A percentile compares a stretch with the other conserved stretches of the same genome.
These are phyloP conservation scores for Spinus pinus DNA, from an alignment of 2,797 vertebrate species.

Conservation along the genomic window DNA sequence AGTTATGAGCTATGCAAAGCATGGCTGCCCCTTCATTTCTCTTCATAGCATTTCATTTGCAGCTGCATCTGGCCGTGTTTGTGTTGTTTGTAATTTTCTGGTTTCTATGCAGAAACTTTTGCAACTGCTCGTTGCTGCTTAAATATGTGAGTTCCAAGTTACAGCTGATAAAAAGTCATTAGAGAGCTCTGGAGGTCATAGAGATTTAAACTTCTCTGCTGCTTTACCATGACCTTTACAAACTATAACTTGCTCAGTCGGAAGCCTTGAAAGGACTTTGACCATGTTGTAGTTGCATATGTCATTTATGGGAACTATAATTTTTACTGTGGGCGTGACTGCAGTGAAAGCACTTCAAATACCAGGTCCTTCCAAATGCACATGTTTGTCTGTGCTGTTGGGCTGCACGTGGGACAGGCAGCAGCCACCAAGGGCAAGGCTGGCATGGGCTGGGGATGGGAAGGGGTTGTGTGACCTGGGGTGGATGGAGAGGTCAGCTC, in stretches of 20 bases:
- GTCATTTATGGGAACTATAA: constrained; percentile 42
- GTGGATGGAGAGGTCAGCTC: not conserved
- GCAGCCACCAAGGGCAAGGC: not conserved
- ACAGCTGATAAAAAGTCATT: not conserved
- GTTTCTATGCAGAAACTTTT: not conserved
- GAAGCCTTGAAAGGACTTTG: constrained; percentile 52
- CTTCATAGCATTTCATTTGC: not conserved
- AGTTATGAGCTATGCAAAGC: not conserved
- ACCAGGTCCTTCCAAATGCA: not conserved
- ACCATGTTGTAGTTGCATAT: not conserved
- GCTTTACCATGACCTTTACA: constrained; percentile 33
- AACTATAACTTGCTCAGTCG: not conserved
- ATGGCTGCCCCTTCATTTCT: not conserved
- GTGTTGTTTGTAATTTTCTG: not conserved
- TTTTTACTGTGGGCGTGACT: not conserved
- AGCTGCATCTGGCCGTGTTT: not conserved
- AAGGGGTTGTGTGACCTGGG: not conserved
- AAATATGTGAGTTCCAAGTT: not conserved
- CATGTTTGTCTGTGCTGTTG: not conserved
- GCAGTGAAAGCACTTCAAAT: not conserved
- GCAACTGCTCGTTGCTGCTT: not conserved
- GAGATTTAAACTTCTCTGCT: not conserved
- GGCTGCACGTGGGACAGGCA: not conserved
- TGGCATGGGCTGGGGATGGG: not conserved
- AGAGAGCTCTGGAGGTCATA: not conserved